These are phyloP conservation scores for Tipula unca DNA, from an alignment of 2,888 invertebrate species.

Conservation along the genomic window DNA sequence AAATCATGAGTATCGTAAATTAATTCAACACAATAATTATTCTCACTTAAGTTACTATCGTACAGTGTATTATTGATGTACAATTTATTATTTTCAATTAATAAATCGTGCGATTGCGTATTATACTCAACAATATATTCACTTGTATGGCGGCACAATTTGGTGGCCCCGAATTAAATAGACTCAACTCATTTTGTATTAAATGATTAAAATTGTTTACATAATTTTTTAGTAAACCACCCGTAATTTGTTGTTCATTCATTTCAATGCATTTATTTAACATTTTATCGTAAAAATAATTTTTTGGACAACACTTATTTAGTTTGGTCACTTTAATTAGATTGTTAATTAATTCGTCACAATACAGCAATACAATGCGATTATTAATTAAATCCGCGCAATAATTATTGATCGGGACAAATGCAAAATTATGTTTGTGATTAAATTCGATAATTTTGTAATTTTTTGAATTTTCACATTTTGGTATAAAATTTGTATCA, in stretches of 20 bases:
- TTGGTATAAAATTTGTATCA: background rate
- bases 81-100: background rate
- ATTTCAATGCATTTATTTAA: background rate
- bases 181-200: background rate
- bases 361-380: background rate
- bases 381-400: background rate
- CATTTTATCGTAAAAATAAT: background rate
- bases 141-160: background rate
- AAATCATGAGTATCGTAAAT: background rate
- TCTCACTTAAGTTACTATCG: background rate
- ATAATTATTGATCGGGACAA: background rate
- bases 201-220: background rate
- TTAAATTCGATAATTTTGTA: background rate
- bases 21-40: background rate
- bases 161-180: background rate
- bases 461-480: background rate
- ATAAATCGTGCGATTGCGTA: background rate
- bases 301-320: background rate
- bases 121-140: background rate
- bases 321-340: background rate
- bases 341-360: background rate
- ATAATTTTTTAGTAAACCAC: background rate
- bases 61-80: background rate
- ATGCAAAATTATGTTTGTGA: background rate
- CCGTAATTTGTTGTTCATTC: background rate